Percentiles rank a stretch among this genome's conserved stretches.
phyloP scores from a whole-genome alignment of 2,797 vertebrate species.

The Strix occidentalis region DNA sequence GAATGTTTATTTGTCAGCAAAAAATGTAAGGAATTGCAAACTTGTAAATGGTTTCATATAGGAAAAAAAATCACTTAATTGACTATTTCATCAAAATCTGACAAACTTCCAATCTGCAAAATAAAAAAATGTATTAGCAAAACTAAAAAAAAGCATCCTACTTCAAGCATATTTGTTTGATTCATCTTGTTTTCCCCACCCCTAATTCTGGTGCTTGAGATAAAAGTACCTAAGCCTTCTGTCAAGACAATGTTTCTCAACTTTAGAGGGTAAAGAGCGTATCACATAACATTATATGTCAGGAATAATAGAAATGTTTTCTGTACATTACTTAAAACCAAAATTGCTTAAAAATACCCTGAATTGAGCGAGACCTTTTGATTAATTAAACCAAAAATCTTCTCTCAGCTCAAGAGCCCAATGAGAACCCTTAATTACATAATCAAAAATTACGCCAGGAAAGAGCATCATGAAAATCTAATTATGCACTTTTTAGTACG shows the following conservation, averaged over 20 bases:
- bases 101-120: not conserved
- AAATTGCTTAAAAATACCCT: not conserved
- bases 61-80: not conserved
- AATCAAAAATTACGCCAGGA: slow-evolving; percentile 57
- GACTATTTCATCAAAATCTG: not conserved
- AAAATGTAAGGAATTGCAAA: not conserved
- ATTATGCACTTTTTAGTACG: slow-evolving; percentile 31
- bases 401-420: slow-evolving; percentile 23
- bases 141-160: not conserved
- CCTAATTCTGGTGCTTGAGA: not conserved
- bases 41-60: not conserved
- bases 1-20: not conserved
- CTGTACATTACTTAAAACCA: not conserved
- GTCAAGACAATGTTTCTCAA: not conserved
- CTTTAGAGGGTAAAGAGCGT: not conserved
- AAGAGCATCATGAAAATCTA: slow-evolving; percentile 49
- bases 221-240: not conserved
- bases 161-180: not conserved
- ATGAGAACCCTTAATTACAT: slow-evolving; percentile 47
- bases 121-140: not conserved
- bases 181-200: not conserved
- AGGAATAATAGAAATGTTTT: not conserved
- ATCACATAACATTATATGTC: not conserved
- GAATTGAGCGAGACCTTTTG: slow-evolving; percentile 2
- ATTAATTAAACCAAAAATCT: slow-evolving; percentile 51